Percentiles rank a stretch among this genome's conserved stretches.
Evolutionary conservation across 2,797 vertebrate species (phyloP).

Genomic region (Cyclura pinguis): DNA sequence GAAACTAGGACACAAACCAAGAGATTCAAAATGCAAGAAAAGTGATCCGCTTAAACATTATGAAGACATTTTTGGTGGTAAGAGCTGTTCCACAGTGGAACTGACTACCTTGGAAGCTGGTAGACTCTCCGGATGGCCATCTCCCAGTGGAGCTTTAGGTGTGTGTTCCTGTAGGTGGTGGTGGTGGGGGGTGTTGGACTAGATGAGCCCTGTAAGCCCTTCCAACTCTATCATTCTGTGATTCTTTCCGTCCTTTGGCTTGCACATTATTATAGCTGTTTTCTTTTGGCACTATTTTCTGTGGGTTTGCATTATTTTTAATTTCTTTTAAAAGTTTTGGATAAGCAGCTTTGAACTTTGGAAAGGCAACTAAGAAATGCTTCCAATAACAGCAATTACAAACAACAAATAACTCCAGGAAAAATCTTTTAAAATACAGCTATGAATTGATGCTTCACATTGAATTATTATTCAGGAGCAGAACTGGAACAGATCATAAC

Average conservation of each 20-base stretch:
- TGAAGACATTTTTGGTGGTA: too few species aligned
- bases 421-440: neutral
- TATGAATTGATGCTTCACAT: neutral
- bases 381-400: neutral
- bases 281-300: neutral
- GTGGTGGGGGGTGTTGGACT: too few species aligned
- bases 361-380: neutral
- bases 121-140: too few species aligned
- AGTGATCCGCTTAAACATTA: too few species aligned
- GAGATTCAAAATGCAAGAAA: too few species aligned
- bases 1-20: too few species aligned
- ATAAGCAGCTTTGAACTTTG: neutral
- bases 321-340: neutral
- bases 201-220: too few species aligned
- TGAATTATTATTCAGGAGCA: neutral
- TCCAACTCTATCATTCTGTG: too few species aligned
- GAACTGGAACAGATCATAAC: neutral
- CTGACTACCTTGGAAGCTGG: too few species aligned
- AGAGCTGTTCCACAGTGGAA: too few species aligned
- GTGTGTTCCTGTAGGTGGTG: too few species aligned
- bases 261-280: neutral
- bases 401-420: neutral
- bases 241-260: neutral
- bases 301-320: neutral
- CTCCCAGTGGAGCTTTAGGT: too few species aligned